Evolutionary conservation across 2,113 vertebrate genomes (phyloP), one percentile per base, ranked within the genome.

Genomic region (Larimichthys crocea): DNA sequence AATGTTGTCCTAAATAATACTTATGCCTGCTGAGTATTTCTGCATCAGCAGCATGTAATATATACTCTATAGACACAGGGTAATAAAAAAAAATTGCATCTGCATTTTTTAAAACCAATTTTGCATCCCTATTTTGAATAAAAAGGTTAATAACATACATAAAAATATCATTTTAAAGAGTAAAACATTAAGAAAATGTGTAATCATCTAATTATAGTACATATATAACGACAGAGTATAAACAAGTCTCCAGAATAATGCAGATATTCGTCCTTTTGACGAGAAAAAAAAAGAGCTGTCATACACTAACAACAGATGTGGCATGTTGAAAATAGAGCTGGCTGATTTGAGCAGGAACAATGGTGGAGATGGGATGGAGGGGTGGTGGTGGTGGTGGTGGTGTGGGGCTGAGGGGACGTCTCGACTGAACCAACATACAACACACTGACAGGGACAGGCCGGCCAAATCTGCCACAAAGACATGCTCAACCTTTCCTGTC

Each of bases 401-500:
- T 55, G 40, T 62, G 63, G 74, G 64, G 76, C 5, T 26, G 29
- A 46, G 60, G 55, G 24, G 73, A 12, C 8, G 24, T 57, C 75
- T 78, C 24, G 48, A 74, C 79, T 86, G 40, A 80, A 88, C 61
- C 67, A 44, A 82, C 73, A 84, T 16, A 46, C 49, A 50, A 61
- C 80, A 66, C 75, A 44, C 5, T 19, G 53, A 81, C 86, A 62
- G 60, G 46, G 79, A 78, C 67, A 63, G 26, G 74, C 53, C 61
- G 61, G 74, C 72, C 69, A 86, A 86, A 90, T 66, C 48, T 74
- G 67, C 86, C 67, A 86, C 80, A 79, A 76, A 87, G 55, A 82
- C 86, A 40, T 15, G 19, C 79, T 74, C 55, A 40, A 46, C 66
- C 60, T 60, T 35, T 56, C 70, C 55, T 20, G 61, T 77, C 73